Evolutionary conservation across 2,888 invertebrate genomes (phyloP).

Genomic region (Stratiomys singularior): DNA sequence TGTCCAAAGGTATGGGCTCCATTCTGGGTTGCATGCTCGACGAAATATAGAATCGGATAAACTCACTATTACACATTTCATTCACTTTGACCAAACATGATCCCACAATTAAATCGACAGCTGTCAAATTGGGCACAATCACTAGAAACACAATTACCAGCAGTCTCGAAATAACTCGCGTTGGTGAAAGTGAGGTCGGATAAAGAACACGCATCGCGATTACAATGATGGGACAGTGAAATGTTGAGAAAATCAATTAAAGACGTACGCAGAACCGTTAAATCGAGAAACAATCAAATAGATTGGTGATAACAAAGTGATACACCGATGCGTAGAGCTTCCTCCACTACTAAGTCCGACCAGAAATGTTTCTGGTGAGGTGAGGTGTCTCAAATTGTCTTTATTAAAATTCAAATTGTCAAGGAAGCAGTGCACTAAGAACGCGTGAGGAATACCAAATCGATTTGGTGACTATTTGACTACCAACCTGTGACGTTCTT

Average conservation of each 20-base stretch:
- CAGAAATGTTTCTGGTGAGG: slow-evolving; percentile 20
- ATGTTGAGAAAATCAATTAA: neutral
- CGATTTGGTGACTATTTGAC: neutral
- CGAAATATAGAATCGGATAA: slow-evolving; percentile 55
- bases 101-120: slow-evolving; percentile 54
- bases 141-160: slow-evolving; percentile 29
- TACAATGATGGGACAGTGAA: neutral
- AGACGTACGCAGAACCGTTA: slow-evolving; percentile 17
- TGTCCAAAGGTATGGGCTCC: slow-evolving; percentile 52
- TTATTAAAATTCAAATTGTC: slow-evolving; percentile 18
- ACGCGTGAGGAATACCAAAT: slow-evolving; percentile 32
- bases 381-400: slow-evolving; percentile 17
- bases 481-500: slow-evolving; percentile 25
- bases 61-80: slow-evolving; percentile 55
- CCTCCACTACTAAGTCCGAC: slow-evolving; percentile 3
- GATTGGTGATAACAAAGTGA: slow-evolving; percentile 1
- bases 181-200: slow-evolving; percentile 17
- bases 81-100: slow-evolving; percentile 56
- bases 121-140: slow-evolving; percentile 6
- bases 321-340: neutral
- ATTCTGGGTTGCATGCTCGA: slow-evolving; percentile 53
- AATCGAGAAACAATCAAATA: neutral
- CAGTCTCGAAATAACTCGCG: neutral
- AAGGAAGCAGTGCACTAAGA: slow-evolving; percentile 34
- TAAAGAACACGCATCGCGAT: neutral